phyloP scores from a whole-genome alignment of 1,140 invertebrate species.

The Trichogramma pretiosum region DNA sequence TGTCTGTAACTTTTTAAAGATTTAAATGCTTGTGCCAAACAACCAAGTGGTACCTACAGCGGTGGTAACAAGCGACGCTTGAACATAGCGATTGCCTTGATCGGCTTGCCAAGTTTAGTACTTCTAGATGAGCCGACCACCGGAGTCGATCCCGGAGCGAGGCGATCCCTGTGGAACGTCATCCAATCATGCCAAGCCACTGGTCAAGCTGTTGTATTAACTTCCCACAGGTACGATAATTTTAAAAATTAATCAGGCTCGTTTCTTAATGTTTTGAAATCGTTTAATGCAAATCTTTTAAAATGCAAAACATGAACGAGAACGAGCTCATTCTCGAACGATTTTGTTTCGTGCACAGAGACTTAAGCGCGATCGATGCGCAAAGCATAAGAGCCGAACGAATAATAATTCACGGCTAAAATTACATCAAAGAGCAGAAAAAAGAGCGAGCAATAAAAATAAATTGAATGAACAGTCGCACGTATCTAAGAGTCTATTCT shows the following conservation, averaged over 20 bases:
- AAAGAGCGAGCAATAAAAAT: too few species aligned
- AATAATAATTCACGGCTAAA: too few species aligned
- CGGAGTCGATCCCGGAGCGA: constrained; percentile 76
- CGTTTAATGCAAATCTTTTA: too few species aligned
- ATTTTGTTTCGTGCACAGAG: too few species aligned
- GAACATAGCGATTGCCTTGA: constrained; percentile 83
- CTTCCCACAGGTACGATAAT: constrained; percentile 59
- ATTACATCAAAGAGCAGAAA: too few species aligned
- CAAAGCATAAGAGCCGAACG: too few species aligned
- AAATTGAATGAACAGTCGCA: not conserved
- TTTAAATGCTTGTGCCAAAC: constrained; percentile 23
- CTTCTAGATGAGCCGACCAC: constrained; percentile 69
- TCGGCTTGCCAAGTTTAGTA: constrained; percentile 65
- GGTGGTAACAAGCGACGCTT: constrained; percentile 91
- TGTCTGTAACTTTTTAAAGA: constrained; percentile 4
- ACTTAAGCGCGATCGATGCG: too few species aligned
- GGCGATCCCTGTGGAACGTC: constrained; percentile 70
- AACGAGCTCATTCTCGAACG: too few species aligned
- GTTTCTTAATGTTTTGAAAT: too few species aligned
- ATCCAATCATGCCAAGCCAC: constrained; percentile 51
- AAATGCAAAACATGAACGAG: too few species aligned
- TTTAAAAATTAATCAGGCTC: too few species aligned
- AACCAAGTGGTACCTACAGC: constrained; percentile 50
- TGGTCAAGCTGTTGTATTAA: constrained; percentile 66
- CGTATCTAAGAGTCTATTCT: not conserved